phyloP scores from a whole-genome alignment of 2,113 vertebrate species.

The Nematolebias whitei region DNA sequence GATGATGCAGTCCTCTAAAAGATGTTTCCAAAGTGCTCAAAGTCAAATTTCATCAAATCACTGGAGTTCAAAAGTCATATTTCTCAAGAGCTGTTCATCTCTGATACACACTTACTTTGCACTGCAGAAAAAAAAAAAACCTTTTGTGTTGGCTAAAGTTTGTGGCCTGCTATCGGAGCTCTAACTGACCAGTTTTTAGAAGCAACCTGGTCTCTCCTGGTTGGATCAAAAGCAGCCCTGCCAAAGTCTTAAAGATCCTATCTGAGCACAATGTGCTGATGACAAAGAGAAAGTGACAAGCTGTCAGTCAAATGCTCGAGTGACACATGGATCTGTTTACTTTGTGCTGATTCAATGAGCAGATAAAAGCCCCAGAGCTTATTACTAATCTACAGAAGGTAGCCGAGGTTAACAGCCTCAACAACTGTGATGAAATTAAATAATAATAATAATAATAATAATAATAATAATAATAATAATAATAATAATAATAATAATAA shows the following conservation, averaged over 20 bases:
- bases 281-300: constrained; percentile 76
- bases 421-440: constrained; percentile 31
- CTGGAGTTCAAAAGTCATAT: constrained; percentile 7
- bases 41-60: constrained; percentile 12
- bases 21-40: neutral
- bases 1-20: neutral
- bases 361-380: constrained; percentile 62
- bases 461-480: too few species aligned
- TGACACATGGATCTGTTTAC: constrained; percentile 80
- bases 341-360: constrained; percentile 56
- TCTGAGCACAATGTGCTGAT: constrained; percentile 52
- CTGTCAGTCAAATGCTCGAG: constrained; percentile 72
- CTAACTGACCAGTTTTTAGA: constrained; percentile 41
- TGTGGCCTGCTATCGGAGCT: constrained; percentile 30
- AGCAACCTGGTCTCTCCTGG: constrained; percentile 37
- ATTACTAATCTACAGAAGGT: constrained; percentile 56
- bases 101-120: constrained; percentile 29
- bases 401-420: constrained; percentile 52
- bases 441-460: too few species aligned
- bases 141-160: constrained; percentile 42
- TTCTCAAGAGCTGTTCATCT: constrained; percentile 10
- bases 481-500: too few species aligned
- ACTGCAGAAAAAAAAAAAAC: constrained; percentile 9
- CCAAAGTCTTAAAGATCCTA: constrained; percentile 71
- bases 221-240: constrained; percentile 66